Percentiles rank a stretch among this genome's conserved stretches.
Conservation (phyloP, 2,888 invertebrate species). For the Watsonalla cultraria region DNA sequence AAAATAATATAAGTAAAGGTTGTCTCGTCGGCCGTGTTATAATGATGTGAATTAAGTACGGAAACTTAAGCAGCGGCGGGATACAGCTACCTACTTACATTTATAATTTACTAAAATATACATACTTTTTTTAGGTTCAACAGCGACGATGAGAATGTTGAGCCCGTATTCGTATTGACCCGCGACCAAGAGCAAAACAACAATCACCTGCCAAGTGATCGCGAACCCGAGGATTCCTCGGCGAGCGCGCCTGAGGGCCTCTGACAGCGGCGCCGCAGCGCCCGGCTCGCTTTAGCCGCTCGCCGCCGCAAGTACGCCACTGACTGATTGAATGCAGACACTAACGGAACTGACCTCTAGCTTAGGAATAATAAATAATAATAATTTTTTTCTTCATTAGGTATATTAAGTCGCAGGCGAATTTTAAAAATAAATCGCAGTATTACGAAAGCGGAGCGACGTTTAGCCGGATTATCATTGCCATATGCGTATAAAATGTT, state of each 20-base stretch:
- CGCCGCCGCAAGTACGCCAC: slow-evolving; percentile 1
- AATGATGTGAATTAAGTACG: no score
- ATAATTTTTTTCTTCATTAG: not conserved
- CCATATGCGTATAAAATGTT: no score
- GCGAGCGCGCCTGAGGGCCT: slow-evolving; percentile 29
- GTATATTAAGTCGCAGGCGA: not conserved
- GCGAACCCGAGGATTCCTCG: slow-evolving; percentile 31
- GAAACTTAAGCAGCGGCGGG: no score
- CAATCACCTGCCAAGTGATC: slow-evolving; percentile 39
- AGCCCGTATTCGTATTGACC: slow-evolving; percentile 56
- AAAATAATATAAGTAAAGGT: no score
- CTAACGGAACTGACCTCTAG: not conserved
- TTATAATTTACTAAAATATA: no score
- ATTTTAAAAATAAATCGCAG: no score
- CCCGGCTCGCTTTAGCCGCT: slow-evolving; percentile 16
- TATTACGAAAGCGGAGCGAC: no score
- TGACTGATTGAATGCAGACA: not conserved
- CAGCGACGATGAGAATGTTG: slow-evolving; percentile 58
- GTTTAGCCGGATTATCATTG: no score
- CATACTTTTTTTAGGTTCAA: slow-evolving; percentile 43
- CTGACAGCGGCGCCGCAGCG: slow-evolving; percentile 34
- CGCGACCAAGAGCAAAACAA: slow-evolving; percentile 58
- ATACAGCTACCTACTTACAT: no score
- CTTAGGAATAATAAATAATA: not conserved
- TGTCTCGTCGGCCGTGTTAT: no score